Evolutionary conservation across 2,113 vertebrate species (phyloP).

Genomic region (Seriola aureovittata): DNA sequence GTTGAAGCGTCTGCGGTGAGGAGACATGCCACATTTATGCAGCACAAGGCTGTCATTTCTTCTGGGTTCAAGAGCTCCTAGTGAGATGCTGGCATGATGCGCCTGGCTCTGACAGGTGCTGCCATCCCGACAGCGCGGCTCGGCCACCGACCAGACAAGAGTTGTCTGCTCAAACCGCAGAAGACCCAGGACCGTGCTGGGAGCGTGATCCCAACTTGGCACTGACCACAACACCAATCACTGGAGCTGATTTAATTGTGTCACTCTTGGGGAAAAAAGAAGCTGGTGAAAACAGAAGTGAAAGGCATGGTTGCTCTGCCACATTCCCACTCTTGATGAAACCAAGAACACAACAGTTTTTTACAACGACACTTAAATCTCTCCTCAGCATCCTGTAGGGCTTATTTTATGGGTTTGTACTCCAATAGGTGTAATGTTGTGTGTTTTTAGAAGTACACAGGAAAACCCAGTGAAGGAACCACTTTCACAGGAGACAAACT

Average conservation of each 20-base stretch:
- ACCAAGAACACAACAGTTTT: slow-evolving; percentile 13
- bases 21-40: slow-evolving; percentile 77
- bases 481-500: slow-evolving; percentile 70
- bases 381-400: slow-evolving; percentile 7
- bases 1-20: slow-evolving; percentile 55
- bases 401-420: slow-evolving; percentile 21
- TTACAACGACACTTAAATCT: slow-evolving; percentile 7
- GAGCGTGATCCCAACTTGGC: slow-evolving; percentile 84
- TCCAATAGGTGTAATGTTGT: slow-evolving; percentile 31
- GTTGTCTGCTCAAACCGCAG: slow-evolving; percentile 80
- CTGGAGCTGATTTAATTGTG: slow-evolving; percentile 80
- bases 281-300: slow-evolving; percentile 45
- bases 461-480: slow-evolving; percentile 55
- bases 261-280: slow-evolving; percentile 72
- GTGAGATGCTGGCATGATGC: slow-evolving; percentile 80
- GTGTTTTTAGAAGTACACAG: slow-evolving; percentile 52
- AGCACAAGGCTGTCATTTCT: slow-evolving; percentile 66
- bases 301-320: slow-evolving; percentile 33
- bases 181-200: slow-evolving; percentile 81
- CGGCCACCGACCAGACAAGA: slow-evolving; percentile 82
- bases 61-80: slow-evolving; percentile 69
- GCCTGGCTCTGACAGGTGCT: slow-evolving; percentile 83
- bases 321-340: slow-evolving; percentile 10
- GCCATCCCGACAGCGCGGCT: slow-evolving; percentile 77
- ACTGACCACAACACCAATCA: slow-evolving; percentile 75